Percentiles rank a stretch among this genome's conserved stretches.
phyloP scores from a whole-genome alignment of 2,797 vertebrate genomes.

The Nasua narica region DNA sequence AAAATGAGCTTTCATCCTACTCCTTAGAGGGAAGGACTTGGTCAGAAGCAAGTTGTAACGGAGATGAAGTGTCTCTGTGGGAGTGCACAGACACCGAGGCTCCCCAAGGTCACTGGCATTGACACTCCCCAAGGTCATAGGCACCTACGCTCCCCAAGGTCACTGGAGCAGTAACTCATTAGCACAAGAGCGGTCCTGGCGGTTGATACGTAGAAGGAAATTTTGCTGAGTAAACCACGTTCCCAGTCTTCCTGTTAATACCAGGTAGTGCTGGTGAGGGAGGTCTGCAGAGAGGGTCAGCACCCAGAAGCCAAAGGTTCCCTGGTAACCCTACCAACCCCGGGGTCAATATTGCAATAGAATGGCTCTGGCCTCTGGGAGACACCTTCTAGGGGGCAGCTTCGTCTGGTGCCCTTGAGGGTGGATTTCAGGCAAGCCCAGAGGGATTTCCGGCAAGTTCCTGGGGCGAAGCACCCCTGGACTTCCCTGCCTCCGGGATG shows the following conservation, averaged over 20 bases:
- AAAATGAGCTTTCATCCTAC: neutral
- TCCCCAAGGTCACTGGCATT: neutral
- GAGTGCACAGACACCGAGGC: neutral
- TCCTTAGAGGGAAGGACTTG: neutral
- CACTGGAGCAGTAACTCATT: neutral
- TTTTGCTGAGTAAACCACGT: neutral
- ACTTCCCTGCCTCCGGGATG: neutral
- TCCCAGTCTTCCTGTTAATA: neutral
- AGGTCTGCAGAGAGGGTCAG: neutral
- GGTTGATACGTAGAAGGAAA: neutral
- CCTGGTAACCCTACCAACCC: neutral
- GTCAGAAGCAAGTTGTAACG: neutral
- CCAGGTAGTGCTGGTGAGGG: neutral
- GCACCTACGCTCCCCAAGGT: too few relatives aligned
- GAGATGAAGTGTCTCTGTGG: neutral
- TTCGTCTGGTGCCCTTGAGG: neutral
- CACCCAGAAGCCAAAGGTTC: neutral
- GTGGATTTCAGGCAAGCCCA: neutral
- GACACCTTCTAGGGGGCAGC: neutral
- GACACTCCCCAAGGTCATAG: too few relatives aligned
- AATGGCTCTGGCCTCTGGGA: neutral
- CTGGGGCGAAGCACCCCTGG: neutral
- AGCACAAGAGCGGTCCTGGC: neutral
- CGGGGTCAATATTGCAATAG: neutral
- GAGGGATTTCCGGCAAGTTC: neutral